Percentiles rank a stretch among this genome's conserved stretches.
These are phyloP conservation scores for Drosophila orena DNA, from an alignment of 1,140 invertebrate genomes.

Conservation along the genomic window DNA sequence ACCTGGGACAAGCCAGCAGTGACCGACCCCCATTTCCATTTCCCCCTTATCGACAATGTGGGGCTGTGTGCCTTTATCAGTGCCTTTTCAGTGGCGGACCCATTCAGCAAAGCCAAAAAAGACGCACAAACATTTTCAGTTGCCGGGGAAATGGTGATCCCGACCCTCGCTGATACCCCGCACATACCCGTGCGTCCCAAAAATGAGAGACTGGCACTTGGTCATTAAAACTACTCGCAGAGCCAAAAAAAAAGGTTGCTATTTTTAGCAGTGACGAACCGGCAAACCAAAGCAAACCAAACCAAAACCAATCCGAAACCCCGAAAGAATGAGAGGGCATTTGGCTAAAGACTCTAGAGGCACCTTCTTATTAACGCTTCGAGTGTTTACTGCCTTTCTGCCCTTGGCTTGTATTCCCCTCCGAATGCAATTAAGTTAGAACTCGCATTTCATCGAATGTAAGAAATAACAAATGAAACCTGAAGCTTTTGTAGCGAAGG, in stretches of 20 bases:
- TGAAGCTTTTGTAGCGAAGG: background rate
- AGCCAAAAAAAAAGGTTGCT: conserved; percentile 61
- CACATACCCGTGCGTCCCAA: background rate
- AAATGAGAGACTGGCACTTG: conserved; percentile 43
- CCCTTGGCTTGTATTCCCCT: conserved; percentile 19
- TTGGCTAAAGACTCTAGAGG: conserved; percentile 4
- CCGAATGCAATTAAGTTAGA: conserved; percentile 76
- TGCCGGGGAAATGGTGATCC: conserved; percentile 44
- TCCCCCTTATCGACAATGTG: background rate
- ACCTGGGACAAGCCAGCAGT: conserved; percentile 19
- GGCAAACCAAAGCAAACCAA: conserved; percentile 43
- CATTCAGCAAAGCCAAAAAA: conserved; percentile 39
- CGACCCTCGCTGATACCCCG: conserved; percentile 44
- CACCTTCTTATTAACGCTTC: conserved; percentile 71
- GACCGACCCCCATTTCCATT: conserved; percentile 5
- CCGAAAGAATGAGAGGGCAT: conserved; percentile 20
- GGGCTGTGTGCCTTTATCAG: conserved; percentile 27
- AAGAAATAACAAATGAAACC: conserved; percentile 35
- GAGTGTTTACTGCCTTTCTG: conserved; percentile 62
- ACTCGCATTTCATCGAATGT: conserved; percentile 44
- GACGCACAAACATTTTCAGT: conserved; percentile 42
- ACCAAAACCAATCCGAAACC: conserved; percentile 33
- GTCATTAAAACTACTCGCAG: conserved; percentile 60
- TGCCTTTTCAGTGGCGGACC: conserved; percentile 18
- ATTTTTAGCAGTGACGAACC: conserved; percentile 75